Percentiles rank a stretch among this genome's conserved stretches.
Evolutionary conservation across 2,888 invertebrate species (phyloP).

Genomic region (Tenthredo mesomela): DNA sequence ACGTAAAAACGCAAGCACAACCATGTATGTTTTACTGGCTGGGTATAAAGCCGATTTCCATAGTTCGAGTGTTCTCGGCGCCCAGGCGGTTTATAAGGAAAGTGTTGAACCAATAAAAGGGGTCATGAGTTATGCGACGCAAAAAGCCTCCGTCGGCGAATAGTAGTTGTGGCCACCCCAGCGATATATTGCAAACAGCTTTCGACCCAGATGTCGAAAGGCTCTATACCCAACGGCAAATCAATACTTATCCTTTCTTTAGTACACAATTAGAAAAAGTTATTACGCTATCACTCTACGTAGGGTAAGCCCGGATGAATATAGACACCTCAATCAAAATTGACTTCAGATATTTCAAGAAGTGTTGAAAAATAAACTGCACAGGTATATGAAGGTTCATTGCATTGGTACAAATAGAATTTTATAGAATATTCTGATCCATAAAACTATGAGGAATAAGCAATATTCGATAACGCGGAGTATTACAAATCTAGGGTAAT

Average conservation of each 20-base stretch:
- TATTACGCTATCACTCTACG: conserved; percentile 14
- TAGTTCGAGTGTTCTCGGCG: conserved; percentile 24
- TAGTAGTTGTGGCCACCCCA: conserved; percentile 41
- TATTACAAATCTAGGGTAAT: neutral
- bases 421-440: no score
- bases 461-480: neutral
- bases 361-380: neutral
- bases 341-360: neutral
- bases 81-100: conserved; percentile 35
- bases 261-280: conserved; percentile 16
- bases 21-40: neutral
- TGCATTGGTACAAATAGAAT: neutral
- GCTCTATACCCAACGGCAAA: conserved; percentile 21
- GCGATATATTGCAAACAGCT: conserved; percentile 36
- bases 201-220: conserved; percentile 36
- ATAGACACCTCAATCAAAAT: neutral
- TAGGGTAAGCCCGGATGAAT: neutral
- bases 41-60: conserved; percentile 32
- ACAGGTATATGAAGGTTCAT: neutral
- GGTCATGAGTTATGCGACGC: conserved; percentile 43
- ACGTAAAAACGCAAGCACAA: neutral
- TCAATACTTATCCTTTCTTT: conserved; percentile 40
- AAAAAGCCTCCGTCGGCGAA: conserved; percentile 39
- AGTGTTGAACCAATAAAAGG: conserved; percentile 43
- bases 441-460: neutral